phyloP scores from a whole-genome alignment of 2,888 invertebrate species.

The Abscondita cerata region DNA sequence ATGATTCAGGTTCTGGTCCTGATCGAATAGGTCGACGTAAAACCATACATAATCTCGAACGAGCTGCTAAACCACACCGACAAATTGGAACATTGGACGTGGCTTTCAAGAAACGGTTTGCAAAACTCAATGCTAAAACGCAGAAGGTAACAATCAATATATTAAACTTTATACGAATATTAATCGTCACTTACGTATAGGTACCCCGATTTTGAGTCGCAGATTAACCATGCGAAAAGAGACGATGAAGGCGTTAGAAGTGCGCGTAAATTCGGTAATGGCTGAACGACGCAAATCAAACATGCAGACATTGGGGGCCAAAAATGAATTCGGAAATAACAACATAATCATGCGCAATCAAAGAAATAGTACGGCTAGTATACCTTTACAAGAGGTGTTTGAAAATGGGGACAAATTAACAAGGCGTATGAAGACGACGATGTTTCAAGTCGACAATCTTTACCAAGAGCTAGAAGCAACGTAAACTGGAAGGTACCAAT shows the following conservation, averaged over 20 bases:
- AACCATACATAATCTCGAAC: conserved; percentile 92
- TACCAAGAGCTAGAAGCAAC: conserved; percentile 71
- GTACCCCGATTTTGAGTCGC: conserved; percentile 81
- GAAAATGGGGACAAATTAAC: conserved; percentile 82
- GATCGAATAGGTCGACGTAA: conserved; percentile 85
- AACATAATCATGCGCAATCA: conserved; percentile 69
- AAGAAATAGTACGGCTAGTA: conserved; percentile 76
- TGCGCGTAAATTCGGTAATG: conserved; percentile 87
- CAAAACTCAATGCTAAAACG: conserved; percentile 83
- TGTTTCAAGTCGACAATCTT: conserved; percentile 65
- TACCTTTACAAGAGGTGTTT: conserved; percentile 78
- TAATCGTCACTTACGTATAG: conserved; percentile 53
- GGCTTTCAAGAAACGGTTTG: conserved; percentile 93
- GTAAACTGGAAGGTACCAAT: conserved; percentile 65
- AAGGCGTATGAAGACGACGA: conserved; percentile 78
- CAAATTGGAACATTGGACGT: conserved; percentile 95
- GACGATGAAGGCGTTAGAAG: conserved; percentile 86
- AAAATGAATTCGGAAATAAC: conserved; percentile 80
- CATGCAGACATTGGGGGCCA: conserved; percentile 90
- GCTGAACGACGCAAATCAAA: conserved; percentile 86
- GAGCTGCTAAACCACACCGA: conserved; percentile 85
- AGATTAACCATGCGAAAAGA: conserved; percentile 86
- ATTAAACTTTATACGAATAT: conserved; percentile 15
- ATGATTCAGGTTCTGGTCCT: conserved; percentile 86
- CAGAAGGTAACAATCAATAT: conserved; percentile 47